Base-by-base conservation (phyloP, 2,888 invertebrate species). In the Cryptus armator region DNA sequence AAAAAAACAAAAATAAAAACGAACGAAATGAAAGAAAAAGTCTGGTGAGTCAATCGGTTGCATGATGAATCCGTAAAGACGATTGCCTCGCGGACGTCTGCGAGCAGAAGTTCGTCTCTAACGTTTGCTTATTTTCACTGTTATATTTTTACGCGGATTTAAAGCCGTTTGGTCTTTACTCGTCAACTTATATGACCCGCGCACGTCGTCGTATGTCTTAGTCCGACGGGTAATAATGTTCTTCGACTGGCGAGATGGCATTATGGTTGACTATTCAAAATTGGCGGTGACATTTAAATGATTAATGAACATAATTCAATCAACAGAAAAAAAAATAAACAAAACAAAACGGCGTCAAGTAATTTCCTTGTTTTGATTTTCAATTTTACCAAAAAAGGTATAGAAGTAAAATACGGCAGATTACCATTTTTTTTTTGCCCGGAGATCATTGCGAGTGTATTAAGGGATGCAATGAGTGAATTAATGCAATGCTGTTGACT, bases 141-240 rank as follows among this genome's bases (percentile, higher is more conserved):
- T 86, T 81, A 81, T 91, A 91, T 91, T 90, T 91, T 91, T 90
- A 88, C 89, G 81, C 87, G 16, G 10, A 24, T 29, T 76, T 56
- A 66, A 48, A 81, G 74, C 46, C 77, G 77, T 84, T 77, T 64
- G n/a, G n/a, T 53, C 43, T 16, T 29, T 56, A 70, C 74, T 24
- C 75, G 75, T 81, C 75, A 80, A 80, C 16, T 85, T 48, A 19
- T 64, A 64, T 53, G 76, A 83, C 72, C 62, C 16, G 74, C 62
- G 51, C 59, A 44, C 76, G 67, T 82, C 53, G 48, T 81, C 64
- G 24, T 70, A 37, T 56, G 59, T 56, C 67, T 56, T 43, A 24
- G 62, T 29, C 46, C 10, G 12, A 56, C 53, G 56, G 56, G 62
- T 59, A 81, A 84, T 80, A 80, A 67, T 81, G 14, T 51, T 64